Evolutionary conservation across 53 echinoderm and acorn worm species (phyloP).

Genomic region (Antedon mediterranea): DNA sequence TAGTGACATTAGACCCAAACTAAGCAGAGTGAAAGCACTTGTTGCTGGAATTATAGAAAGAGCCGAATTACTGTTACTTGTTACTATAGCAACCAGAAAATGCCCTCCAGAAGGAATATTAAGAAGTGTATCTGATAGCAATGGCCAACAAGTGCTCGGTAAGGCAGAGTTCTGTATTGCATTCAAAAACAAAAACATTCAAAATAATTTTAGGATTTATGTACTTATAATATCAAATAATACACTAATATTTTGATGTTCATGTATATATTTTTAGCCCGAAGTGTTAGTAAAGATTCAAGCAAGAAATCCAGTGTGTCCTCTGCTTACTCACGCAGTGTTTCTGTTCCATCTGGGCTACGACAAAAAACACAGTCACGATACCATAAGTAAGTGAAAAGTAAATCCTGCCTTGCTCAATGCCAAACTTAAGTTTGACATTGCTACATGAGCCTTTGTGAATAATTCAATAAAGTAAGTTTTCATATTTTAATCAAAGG

Average conservation of each 20-base stretch:
- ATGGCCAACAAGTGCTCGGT: constrained; percentile 4
- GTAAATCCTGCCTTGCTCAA: neutral
- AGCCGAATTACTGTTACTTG: constrained; percentile 44
- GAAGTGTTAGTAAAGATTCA: neutral
- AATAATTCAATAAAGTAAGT: too few relatives aligned
- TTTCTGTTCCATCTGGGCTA: neutral
- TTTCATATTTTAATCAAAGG: neutral
- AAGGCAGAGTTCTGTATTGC: neutral
- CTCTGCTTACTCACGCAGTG: neutral
- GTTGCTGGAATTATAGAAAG: constrained; percentile 53
- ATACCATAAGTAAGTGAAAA: neutral
- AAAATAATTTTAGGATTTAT: too few relatives aligned
- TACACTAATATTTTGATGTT: neutral
- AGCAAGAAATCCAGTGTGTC: neutral
- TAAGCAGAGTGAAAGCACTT: constrained; percentile 46
- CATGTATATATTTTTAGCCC: neutral
- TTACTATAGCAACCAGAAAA: constrained; percentile 42
- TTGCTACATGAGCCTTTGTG: neutral
- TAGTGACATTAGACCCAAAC: constrained; percentile 14
- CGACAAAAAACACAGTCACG: neutral
- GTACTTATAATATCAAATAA: too few relatives aligned
- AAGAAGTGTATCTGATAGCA: constrained; percentile 38
- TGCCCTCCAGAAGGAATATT: constrained; percentile 19
- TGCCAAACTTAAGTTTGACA: constrained; percentile 7
- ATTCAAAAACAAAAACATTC: too few relatives aligned